Evolutionary conservation across 2,888 invertebrate genomes (phyloP).

Genomic region (Oscheius myriophilus): DNA sequence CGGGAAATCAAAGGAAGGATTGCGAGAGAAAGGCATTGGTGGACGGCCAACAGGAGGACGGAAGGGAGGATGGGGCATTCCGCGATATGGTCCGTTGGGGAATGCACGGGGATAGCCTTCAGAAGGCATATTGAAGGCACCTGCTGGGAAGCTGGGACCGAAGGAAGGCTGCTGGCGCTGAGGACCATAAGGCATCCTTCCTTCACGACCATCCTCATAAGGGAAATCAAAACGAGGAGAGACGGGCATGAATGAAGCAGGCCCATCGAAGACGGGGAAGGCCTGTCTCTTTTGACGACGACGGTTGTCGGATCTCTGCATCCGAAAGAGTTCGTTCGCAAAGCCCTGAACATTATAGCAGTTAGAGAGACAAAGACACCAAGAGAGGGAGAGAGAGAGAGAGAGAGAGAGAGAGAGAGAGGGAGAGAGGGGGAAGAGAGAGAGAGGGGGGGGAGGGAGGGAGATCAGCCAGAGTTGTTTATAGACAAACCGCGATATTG

Average conservation of each 20-base stretch:
- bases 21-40: constrained; percentile 2
- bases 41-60: constrained; percentile 1
- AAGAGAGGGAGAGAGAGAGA: neutral
- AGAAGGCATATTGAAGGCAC: neutral
- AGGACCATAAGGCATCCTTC: neutral
- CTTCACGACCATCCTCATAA: neutral
- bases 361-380: too few species aligned
- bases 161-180: neutral
- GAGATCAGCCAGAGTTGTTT: too few species aligned
- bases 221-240: constrained; percentile 17
- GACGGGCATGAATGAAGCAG: constrained; percentile 15
- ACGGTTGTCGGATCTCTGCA: constrained; percentile 22
- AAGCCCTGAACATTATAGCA: constrained; percentile 24
- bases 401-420: neutral
- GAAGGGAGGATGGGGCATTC: constrained; percentile 3
- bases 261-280: neutral
- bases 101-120: neutral
- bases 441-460: neutral
- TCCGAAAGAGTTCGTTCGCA: constrained; percentile 17
- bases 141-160: neutral
- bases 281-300: constrained; percentile 25
- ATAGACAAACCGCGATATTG: constrained; percentile 58
- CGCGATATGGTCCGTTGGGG: constrained; percentile 16
- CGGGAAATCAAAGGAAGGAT: neutral
- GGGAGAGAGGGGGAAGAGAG: neutral